Evolutionary conservation across 1,140 invertebrate genomes (phyloP).

Genomic region (Vanessa tameamea): DNA sequence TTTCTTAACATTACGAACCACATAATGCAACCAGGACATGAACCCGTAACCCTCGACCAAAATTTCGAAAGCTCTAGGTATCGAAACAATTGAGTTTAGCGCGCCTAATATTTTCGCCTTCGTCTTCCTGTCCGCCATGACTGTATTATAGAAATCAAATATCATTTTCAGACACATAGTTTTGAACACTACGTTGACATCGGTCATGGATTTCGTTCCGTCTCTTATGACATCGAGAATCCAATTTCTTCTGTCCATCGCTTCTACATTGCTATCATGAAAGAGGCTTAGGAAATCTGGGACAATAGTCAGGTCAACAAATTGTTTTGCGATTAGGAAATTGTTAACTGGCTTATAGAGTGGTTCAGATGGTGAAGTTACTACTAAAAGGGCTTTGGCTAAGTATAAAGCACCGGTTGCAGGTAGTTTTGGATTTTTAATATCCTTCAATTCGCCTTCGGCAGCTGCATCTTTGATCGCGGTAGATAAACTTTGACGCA

Average conservation of each 20-base stretch:
- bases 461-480: slow-evolving; percentile 48
- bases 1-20: slow-evolving; percentile 52
- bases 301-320: slow-evolving; percentile 85
- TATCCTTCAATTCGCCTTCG: slow-evolving; percentile 44
- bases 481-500: slow-evolving; percentile 67
- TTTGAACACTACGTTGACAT: slow-evolving; percentile 78
- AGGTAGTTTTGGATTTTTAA: slow-evolving; percentile 81
- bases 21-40: slow-evolving; percentile 82
- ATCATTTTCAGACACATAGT: slow-evolving; percentile 81
- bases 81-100: slow-evolving; percentile 81
- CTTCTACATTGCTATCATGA: slow-evolving; percentile 85
- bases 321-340: slow-evolving; percentile 86
- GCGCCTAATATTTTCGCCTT: slow-evolving; percentile 84
- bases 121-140: slow-evolving; percentile 74
- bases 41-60: slow-evolving; percentile 84
- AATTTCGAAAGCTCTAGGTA: slow-evolving; percentile 82
- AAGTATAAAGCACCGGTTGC: slow-evolving; percentile 87
- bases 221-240: slow-evolving; percentile 85
- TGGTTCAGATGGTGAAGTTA: slow-evolving; percentile 84
- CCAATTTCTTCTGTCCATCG: slow-evolving; percentile 83
- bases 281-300: slow-evolving; percentile 89
- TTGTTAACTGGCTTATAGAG: slow-evolving; percentile 85
- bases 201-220: slow-evolving; percentile 81
- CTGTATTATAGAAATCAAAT: slow-evolving; percentile 79
- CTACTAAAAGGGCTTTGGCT: slow-evolving; percentile 83